phyloP scores from a whole-genome alignment of 2,888 invertebrate species.

The Dermolepida albohirtum region DNA sequence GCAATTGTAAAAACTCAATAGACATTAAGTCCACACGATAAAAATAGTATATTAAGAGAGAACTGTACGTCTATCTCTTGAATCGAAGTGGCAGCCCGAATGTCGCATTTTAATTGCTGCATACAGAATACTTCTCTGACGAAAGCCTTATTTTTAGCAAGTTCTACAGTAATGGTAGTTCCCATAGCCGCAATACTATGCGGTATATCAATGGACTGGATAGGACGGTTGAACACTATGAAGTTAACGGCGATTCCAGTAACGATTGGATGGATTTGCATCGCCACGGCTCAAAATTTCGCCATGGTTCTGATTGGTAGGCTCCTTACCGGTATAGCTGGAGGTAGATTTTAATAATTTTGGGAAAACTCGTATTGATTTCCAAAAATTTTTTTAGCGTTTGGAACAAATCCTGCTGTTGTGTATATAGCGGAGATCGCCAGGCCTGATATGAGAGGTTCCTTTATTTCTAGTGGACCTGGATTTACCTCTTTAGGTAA shows the following conservation, averaged over 20 bases:
- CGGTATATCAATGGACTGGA: constrained; percentile 69
- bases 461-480: constrained; percentile 70
- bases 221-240: constrained; percentile 70
- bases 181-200: constrained; percentile 69
- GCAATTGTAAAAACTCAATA: too few relatives aligned
- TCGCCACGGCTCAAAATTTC: constrained; percentile 67
- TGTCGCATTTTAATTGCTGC: too few relatives aligned
- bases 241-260: constrained; percentile 69
- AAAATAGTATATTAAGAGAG: too few relatives aligned
- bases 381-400: constrained; percentile 64
- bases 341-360: constrained; percentile 58
- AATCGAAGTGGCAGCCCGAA: too few relatives aligned
- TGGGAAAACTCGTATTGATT: too few relatives aligned
- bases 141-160: constrained; percentile 68
- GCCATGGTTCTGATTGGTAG: constrained; percentile 68
- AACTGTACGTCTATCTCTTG: too few relatives aligned
- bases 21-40: too few relatives aligned
- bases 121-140: too few relatives aligned
- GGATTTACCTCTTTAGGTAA: constrained; percentile 70
- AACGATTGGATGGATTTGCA: constrained; percentile 69
- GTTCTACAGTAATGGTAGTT: constrained; percentile 69
- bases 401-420: constrained; percentile 71
- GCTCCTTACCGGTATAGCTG: constrained; percentile 69
- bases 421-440: constrained; percentile 74
- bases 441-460: constrained; percentile 71